Conservation (phyloP, 2,797 vertebrate genomes). For the Leucoraja ocellata region DNA sequence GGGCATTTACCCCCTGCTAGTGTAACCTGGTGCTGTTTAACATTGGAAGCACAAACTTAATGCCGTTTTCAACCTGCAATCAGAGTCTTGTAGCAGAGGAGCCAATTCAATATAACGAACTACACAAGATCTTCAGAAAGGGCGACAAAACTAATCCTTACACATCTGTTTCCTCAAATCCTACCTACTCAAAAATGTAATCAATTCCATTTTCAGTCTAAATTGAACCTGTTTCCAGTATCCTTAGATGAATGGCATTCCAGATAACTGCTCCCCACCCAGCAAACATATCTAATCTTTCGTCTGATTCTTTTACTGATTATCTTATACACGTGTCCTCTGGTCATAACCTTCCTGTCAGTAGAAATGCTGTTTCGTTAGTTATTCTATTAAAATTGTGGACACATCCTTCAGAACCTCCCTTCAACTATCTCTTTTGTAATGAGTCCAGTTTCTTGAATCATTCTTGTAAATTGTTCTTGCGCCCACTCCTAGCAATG, state of each 20-base stretch:
- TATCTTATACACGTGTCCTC: background rate
- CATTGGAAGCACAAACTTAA: background rate
- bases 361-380: background rate
- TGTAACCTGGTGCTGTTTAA: background rate
- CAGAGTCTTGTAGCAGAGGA: background rate
- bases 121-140: background rate
- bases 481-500: background rate
- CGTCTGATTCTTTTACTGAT: background rate
- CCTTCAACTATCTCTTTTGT: background rate
- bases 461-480: background rate
- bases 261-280: background rate
- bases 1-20: background rate
- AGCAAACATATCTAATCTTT: background rate
- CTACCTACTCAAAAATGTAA: background rate
- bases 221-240: background rate
- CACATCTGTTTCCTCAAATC: background rate
- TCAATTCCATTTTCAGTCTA: background rate
- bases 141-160: background rate
- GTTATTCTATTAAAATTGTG: background rate
- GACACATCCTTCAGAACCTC: background rate
- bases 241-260: background rate
- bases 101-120: background rate
- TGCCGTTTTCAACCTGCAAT: background rate
- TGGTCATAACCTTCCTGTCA: background rate
- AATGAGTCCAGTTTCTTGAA: background rate